Evolutionary conservation across 2,888 invertebrate species (phyloP), one percentile per base, ranked within the genome.

Genomic region (Camptogramma bilineatum): DNA sequence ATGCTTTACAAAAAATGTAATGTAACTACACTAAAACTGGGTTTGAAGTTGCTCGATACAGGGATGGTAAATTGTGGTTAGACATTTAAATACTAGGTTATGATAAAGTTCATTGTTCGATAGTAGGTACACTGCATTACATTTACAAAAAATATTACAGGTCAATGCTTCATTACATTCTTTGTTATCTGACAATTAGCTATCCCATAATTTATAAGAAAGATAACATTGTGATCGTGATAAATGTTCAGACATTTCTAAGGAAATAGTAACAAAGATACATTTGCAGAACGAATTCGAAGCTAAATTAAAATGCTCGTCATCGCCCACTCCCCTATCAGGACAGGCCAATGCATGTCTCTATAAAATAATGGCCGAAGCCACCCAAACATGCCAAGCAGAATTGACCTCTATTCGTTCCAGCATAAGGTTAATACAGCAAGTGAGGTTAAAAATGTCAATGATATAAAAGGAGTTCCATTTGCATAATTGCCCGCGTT

Each of bases 391-490:
- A 59, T 53, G 69, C 56, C 66, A 69, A 63, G 66, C 75, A 68
- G 78, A 77, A 79, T 64, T 75, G 68, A 71, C 71, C 83, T 77
- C 73, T 81, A 73, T 68, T 39, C 0, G 34, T 28, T 63, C 70
- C 52, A 63, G 2, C 52, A 73, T 82, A 83, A 78, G 76, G 77
- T 65, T 68, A 73, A 62, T 19, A 55, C 62, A 53, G 21, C 52
- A 51, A 60, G 64, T 65, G 73, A 74, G 69, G 71, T 66, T 67
- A 66, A 66, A 65, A 72, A 79, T 75, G 77, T 74, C 77, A 76
- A 60, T 54, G 65, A 31, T 66, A 62, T 59, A 64, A 62, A 68
- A 72, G 69, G 71, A 67, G 69, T 56, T 47, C 34, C 46, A 68
- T 72, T 68, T 65, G 67, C 66, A 69, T 72, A 71, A 71, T 70